phyloP scores from a whole-genome alignment of 2,888 invertebrate species.

The Brachynemurus nebulosus region DNA sequence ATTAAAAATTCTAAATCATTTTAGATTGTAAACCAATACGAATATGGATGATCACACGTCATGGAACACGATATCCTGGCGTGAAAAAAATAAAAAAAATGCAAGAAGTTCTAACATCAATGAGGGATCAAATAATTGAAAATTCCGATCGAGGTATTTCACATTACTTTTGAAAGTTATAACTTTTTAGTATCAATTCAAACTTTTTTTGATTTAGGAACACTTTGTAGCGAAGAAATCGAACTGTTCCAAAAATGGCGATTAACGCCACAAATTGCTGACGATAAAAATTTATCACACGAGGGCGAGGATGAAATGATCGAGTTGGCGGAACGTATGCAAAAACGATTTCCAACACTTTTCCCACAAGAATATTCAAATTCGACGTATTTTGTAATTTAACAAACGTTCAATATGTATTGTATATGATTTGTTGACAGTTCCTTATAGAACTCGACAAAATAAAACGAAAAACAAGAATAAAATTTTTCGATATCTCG shows the following conservation, averaged over 20 bases:
- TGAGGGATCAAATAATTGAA: constrained; percentile 40
- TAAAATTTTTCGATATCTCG: too few relatives aligned
- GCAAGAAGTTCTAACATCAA: constrained; percentile 35
- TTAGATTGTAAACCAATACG: constrained; percentile 49
- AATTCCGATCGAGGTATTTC: constrained; percentile 26
- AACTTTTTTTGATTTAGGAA: constrained; percentile 26
- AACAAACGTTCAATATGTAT: too few relatives aligned
- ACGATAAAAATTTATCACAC: constrained; percentile 47
- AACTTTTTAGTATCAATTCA: too few relatives aligned
- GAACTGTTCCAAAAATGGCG: constrained; percentile 44
- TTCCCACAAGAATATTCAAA: constrained; percentile 47
- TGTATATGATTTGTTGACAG: too few relatives aligned
- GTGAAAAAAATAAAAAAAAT: constrained; percentile 39
- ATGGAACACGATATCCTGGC: constrained; percentile 65
- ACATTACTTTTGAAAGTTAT: too few relatives aligned
- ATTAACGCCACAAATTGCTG: constrained; percentile 33
- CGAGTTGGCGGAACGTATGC: constrained; percentile 57
- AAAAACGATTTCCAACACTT: constrained; percentile 51
- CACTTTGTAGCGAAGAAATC: constrained; percentile 31
- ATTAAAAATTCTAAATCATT: not conserved
- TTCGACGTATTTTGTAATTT: constrained; percentile 43
- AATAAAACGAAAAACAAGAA: too few relatives aligned
- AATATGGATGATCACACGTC: constrained; percentile 62
- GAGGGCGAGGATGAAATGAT: constrained; percentile 68
- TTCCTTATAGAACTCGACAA: too few relatives aligned